phyloP scores from a whole-genome alignment of 2,797 vertebrate genomes.

The Betta splendens region DNA sequence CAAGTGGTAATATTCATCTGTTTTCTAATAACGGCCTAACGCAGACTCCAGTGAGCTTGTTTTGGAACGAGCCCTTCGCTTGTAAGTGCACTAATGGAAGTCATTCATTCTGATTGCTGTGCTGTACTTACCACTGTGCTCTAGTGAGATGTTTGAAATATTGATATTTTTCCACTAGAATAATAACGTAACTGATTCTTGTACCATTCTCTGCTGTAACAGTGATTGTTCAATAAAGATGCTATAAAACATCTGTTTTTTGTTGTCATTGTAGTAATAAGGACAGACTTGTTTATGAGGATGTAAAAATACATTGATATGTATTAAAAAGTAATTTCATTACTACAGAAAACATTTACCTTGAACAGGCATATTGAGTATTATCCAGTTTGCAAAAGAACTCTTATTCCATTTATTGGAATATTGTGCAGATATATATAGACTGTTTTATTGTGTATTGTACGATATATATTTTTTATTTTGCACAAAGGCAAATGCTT shows the following conservation, averaged over 20 bases:
- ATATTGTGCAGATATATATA: too few species aligned
- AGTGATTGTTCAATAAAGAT: conserved; percentile 65
- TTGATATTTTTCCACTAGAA: conserved; percentile 36
- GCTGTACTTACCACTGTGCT: not conserved
- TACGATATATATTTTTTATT: too few species aligned
- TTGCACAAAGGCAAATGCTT: too few species aligned
- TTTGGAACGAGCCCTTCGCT: conserved; percentile 40
- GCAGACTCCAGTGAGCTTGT: conserved; percentile 19
- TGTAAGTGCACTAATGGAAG: conserved; percentile 1
- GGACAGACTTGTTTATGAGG: not conserved
- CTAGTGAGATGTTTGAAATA: conserved; percentile 20
- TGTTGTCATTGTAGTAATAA: not conserved
- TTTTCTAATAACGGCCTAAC: conserved; percentile 5
- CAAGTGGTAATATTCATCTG: not conserved
- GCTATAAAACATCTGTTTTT: conserved; percentile 8
- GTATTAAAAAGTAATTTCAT: too few species aligned
- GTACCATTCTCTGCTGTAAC: conserved; percentile 53
- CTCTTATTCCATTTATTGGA: too few species aligned
- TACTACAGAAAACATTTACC: too few species aligned
- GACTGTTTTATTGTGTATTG: too few species aligned
- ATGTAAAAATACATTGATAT: too few species aligned
- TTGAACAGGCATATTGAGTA: too few species aligned
- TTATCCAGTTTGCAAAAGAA: too few species aligned
- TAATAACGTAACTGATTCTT: conserved; percentile 35
- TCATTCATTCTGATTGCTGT: not conserved